A percentile compares a stretch with the other conserved stretches of the same genome.
These are phyloP conservation scores for Schlechtendalia chinensis DNA, from an alignment of 1,140 invertebrate genomes.

Conservation along the genomic window DNA sequence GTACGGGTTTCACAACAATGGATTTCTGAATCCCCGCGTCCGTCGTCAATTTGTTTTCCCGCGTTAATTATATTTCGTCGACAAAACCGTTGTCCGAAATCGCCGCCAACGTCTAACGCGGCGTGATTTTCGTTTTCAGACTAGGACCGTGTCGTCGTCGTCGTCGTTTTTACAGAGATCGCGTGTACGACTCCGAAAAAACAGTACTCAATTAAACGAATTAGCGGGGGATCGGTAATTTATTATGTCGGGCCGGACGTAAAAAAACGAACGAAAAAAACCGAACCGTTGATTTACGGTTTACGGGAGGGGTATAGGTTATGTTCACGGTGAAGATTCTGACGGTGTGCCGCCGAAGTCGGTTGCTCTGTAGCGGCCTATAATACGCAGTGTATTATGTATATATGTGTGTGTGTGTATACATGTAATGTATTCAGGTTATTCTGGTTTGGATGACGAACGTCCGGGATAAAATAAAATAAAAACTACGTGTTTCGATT, in stretches of 20 bases:
- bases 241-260: background rate
- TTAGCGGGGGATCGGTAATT: constrained; percentile 11
- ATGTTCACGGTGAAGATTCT: too few species aligned
- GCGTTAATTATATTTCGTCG: too few species aligned
- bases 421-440: background rate
- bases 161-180: too few species aligned
- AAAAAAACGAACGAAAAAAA: background rate
- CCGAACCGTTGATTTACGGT: background rate
- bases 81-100: too few species aligned
- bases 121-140: too few species aligned
- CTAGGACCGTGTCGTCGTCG: too few species aligned
- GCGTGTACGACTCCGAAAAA: too few species aligned
- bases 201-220: constrained; percentile 17
- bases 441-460: constrained; percentile 18
- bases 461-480: background rate
- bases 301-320: constrained; percentile 10
- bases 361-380: background rate
- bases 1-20: too few species aligned
- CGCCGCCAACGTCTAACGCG: too few species aligned
- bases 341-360: too few species aligned
- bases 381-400: background rate
- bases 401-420: background rate
- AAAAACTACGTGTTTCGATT: background rate
- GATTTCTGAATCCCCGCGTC: too few species aligned
- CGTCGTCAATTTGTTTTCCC: too few species aligned